Base-by-base conservation (phyloP, 2,113 vertebrate species). In the Petrocephalus zakoni region DNA sequence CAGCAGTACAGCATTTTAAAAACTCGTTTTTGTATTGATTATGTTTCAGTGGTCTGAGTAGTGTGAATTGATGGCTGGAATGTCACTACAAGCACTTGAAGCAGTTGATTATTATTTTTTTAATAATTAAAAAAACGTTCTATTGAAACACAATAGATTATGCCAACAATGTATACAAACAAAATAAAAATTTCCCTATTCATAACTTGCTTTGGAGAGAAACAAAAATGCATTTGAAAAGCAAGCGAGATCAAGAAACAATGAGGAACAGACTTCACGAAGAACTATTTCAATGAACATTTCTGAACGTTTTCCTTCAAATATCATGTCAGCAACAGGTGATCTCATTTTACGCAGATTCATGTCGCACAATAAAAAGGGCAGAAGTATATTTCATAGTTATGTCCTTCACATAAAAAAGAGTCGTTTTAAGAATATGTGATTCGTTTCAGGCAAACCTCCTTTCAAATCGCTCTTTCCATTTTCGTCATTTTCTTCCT, bases 101-200 rank as follows among this genome's bases (percentile, higher is more conserved):
- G 87, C 86, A 87, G 89, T 91, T 93, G 91, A 93, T 94, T 94
- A 93, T 55, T 55, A 95, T 93, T 93, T 94, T 94, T 95, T 95
- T 95, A 96, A 95, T 96, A 94, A 95, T 95, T 94, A 95, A 95
- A 96, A 95, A 94, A 95, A 94, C 92, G 92, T 90, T 94, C 95
- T 95, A 95, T 96, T 95, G 92, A 95, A 95, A 96, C 94, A 96
- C 93, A 95, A 95, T 95, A 94, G 94, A 94, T 94, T 94, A 94
- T 96, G 95, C 95, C 95, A 96, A 95, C 93, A 94, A 95, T 94
- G 94, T 94, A 92, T 96, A 96, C 94, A 95, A 95, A 96, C 93
- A 91, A 95, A 95, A 95, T 94, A 93, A 92, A 96, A 96, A 94
- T 92, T 92, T 90, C 90, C 90, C 91, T 92, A 93, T 93, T 93